These are phyloP conservation scores for Graphium colonna DNA, from an alignment of 2,888 invertebrate species.

Conservation along the genomic window DNA sequence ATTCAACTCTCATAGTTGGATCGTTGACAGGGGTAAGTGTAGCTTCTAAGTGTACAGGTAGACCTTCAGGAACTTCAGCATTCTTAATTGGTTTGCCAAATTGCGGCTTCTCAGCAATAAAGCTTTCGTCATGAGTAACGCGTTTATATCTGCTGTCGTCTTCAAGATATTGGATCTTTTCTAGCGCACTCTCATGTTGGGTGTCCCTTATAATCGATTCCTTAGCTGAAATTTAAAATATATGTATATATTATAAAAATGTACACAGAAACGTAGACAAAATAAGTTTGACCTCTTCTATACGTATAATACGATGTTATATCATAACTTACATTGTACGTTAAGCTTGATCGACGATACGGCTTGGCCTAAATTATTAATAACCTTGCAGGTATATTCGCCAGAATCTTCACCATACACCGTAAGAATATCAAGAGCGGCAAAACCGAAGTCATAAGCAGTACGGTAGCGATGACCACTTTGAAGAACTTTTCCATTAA, in stretches of 20 bases:
- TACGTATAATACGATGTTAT: not conserved
- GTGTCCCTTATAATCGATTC: conserved; percentile 93
- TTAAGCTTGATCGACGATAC: conserved; percentile 88
- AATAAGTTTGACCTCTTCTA: not conserved
- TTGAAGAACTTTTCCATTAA: conserved; percentile 93
- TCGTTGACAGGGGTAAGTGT: conserved; percentile 98
- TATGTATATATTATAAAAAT: conserved; percentile 8
- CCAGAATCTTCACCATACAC: conserved; percentile 97
- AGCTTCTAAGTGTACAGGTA: conserved; percentile 94
- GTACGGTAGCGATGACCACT: conserved; percentile 96
- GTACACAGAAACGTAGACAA: not conserved
- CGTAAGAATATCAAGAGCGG: conserved; percentile 95
- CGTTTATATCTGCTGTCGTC: conserved; percentile 89
- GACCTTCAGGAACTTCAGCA: conserved; percentile 91
- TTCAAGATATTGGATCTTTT: conserved; percentile 95
- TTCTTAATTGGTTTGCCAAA: conserved; percentile 94
- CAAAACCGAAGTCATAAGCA: conserved; percentile 97
- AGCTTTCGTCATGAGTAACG: conserved; percentile 85
- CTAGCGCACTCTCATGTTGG: conserved; percentile 94
- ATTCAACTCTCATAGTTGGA: conserved; percentile 98
- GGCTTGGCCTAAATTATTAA: conserved; percentile 91
- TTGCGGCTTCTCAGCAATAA: conserved; percentile 91
- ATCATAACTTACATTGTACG: conserved; percentile 85
- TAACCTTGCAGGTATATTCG: conserved; percentile 92
- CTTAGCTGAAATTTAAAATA: conserved; percentile 83